Base-by-base conservation (phyloP, 1,140 invertebrate species). In the Triops cancriformis region DNA sequence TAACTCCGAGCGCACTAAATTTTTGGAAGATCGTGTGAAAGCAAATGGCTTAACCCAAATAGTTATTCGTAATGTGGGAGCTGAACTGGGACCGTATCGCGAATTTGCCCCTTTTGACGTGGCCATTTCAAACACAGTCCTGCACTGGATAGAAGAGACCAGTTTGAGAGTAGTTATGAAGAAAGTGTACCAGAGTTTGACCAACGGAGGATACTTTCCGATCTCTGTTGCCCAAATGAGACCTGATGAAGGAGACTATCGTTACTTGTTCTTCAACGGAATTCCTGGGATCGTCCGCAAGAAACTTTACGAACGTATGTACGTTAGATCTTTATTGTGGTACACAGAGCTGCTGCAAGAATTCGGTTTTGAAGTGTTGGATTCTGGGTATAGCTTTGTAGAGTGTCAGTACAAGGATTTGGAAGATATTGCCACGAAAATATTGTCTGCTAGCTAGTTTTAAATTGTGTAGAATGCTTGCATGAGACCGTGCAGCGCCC, bases 111-210 rank as follows among this genome's bases (percentile, higher is more conserved):
- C 73, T 2, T 74, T 74, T 74, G 23, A 74, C 27, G 3, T 74
- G 73, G 27, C 27, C 37, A 31, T 28, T 41, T 1, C 73, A 4
- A 74, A 74, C 10, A 74, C 27, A 1, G 73, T 74, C 4, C 73
- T 74, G 14, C 73, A 74, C 73, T 74, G 73, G 73, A 74, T 74
- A 4, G n/a, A n/a, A 18, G 73, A 74, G 5, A 18, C 4, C 4
- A 41, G 3, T 26, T 28, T 74, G 26, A 4, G 27, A 74, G 23
- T 23, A 1, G 26, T 10, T 28, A 4, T 74, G 1, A 4, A 74
- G 5, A 74, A 74, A 28, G 73, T 28, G 27, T 74, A 74, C 73
- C 3, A n/a, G 5, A 28, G 4, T 27, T 41, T 74, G 73, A 4
- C 6, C 1, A 2, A 4, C 4, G 73, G 73, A 74, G 73, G 73